Conservation (phyloP, 2,113 vertebrate genomes). For the Neotoma lepida region DNA sequence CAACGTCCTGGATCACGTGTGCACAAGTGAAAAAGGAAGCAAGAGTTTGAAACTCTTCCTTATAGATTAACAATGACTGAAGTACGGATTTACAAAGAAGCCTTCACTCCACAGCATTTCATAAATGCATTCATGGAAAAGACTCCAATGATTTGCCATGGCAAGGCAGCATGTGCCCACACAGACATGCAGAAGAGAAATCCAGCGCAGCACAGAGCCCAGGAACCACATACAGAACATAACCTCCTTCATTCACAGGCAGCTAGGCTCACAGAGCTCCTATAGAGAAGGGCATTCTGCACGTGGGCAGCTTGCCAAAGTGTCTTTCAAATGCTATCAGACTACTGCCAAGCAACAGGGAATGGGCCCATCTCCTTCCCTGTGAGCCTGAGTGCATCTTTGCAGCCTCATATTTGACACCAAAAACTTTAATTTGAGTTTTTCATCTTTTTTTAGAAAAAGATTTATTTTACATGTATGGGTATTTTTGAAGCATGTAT, state of each 20-base stretch:
- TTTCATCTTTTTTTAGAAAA: not conserved
- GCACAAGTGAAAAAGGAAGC: not conserved
- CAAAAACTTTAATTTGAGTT: not conserved
- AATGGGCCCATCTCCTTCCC: not conserved
- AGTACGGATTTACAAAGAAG: not conserved
- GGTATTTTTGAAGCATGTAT: no score
- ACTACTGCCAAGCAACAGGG: not conserved
- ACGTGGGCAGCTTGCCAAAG: not conserved
- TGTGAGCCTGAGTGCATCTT: not conserved
- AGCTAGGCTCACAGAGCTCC: not conserved
- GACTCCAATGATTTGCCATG: not conserved
- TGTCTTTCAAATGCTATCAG: not conserved
- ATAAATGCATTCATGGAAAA: not conserved
- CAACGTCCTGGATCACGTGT: fast-evolving
- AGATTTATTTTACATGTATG: not conserved
- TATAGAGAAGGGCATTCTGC: not conserved
- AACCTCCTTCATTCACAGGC: not conserved
- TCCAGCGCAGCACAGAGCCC: not conserved
- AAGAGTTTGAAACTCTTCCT: not conserved
- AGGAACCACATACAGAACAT: not conserved
- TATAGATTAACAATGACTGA: not conserved
- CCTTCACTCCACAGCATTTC: not conserved
- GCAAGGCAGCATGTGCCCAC: not conserved
- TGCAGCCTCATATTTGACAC: not conserved
- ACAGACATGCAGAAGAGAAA: not conserved